Base-by-base conservation (phyloP, 2,888 invertebrate species). In the Drosophila prolongata region DNA sequence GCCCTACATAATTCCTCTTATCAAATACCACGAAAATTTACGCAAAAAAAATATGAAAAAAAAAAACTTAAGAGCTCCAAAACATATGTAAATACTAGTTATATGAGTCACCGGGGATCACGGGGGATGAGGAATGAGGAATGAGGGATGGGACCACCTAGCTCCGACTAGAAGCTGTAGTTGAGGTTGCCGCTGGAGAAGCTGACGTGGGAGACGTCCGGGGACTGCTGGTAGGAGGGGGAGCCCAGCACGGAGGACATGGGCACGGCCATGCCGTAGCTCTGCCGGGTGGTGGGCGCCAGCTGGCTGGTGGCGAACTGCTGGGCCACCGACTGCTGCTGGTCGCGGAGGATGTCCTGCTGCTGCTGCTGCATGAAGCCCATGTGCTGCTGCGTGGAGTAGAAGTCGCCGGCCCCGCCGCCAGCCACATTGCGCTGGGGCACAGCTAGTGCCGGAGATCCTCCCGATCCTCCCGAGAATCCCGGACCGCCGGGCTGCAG, bases 131-230 rank as follows among this genome's bases (percentile, higher is more conserved):
- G 19, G 24, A 24, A 24, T 24, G 24, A 1, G 24, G 24, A 3
- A 24, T 24, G 24, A 3, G 24, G 24, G 24, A 24, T 24, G 24
- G 24, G 24, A 24, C 24, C 24, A 24, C 24, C 24, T 2, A 4
- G 30, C 30, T 8, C 30, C 30, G 6, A 8, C 30, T 30, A 30
- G 71, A 92, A 92, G 49, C 88, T 91, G 52, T 92, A 92, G 50
- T 80, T 83, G 37, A 91, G 76, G 56, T 90, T 90, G 62, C 92
- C 93, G 57, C 93, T 93, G 10, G 89, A 90, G 76, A 93, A 93
- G 77, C 92, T 93, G 1, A 93, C 93, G 58, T 92, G 93, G 8
- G 94, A 93, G 2, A 93, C 94, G 30, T 92, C 90, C 42, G 92
- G 91, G 1, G 93, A 92, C 16, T 93, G 89, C 14, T 93, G 93